phyloP scores from a whole-genome alignment of 35 echinoderm and acorn worm genomes.

The Ophioderma brevispina region DNA sequence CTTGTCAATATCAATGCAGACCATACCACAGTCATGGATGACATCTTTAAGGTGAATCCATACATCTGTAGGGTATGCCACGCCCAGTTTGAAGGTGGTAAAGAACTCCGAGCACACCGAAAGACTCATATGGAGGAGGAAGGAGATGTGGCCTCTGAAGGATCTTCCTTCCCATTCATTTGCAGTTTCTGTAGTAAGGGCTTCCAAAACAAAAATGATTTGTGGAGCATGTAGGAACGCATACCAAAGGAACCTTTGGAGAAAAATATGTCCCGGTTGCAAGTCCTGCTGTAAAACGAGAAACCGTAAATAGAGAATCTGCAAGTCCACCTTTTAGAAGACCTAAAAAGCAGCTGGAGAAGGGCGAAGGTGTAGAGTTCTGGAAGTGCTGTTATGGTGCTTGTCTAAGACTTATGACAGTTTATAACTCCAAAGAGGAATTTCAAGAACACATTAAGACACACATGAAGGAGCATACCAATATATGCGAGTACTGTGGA shows the following conservation, averaged over 20 bases:
- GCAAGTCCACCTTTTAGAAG: not conserved
- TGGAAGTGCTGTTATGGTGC: not conserved
- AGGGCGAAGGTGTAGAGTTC: not conserved
- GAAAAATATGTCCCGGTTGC: not conserved
- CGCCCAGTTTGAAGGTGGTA: not conserved
- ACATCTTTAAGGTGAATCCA: not conserved
- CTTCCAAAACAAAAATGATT: not conserved
- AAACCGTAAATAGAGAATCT: too few species aligned
- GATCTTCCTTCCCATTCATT: not conserved
- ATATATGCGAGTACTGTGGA: not conserved
- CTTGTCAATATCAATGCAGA: not conserved
- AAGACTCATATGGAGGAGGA: not conserved
- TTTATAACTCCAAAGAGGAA: not conserved
- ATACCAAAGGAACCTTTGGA: not conserved
- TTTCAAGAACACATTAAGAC: not conserved
- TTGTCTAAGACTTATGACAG: not conserved
- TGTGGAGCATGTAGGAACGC: not conserved
- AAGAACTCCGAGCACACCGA: not conserved
- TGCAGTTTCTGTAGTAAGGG: constrained; percentile 5
- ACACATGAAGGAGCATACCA: not conserved
- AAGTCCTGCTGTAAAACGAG: too few species aligned
- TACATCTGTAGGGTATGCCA: not conserved
- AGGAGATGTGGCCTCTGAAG: not conserved
- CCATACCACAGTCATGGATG: not conserved
- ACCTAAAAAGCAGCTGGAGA: not conserved